Conservation (phyloP, 1,140 invertebrate genomes). For the Sitobion miscanthi region DNA sequence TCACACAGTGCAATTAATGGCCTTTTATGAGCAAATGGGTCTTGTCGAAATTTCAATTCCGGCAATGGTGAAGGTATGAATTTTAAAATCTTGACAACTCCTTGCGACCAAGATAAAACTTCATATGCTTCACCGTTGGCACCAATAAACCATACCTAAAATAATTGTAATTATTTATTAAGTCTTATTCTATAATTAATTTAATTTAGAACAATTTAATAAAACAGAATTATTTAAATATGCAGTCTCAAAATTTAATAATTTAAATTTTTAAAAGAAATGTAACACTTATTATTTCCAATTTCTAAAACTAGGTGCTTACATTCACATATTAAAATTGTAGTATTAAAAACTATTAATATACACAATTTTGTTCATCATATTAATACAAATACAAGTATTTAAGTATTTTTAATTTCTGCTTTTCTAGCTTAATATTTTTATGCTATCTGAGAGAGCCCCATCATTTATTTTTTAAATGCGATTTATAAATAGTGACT, state of each 20-base stretch:
- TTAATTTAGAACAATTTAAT: no score
- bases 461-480: no score
- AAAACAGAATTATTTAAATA: no score
- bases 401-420: background rate
- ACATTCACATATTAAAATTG: no score
- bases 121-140: slow-evolving; percentile 90
- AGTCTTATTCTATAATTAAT: no score
- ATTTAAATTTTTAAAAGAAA: background rate
- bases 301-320: background rate
- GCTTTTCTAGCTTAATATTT: background rate
- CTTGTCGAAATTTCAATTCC: slow-evolving; percentile 63
- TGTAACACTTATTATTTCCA: background rate
- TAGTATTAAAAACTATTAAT: background rate
- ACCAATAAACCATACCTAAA: slow-evolving; percentile 76
- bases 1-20: slow-evolving; percentile 90
- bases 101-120: slow-evolving; percentile 88
- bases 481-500: no score
- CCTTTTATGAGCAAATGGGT: slow-evolving; percentile 77
- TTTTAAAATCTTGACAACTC: slow-evolving; percentile 79
- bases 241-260: background rate
- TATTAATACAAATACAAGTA: background rate
- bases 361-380: background rate
- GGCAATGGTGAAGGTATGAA: slow-evolving; percentile 80
- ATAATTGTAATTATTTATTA: background rate
- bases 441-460: background rate